These are phyloP conservation scores for Latrodectus elegans DNA, from an alignment of 2,888 invertebrate genomes.

Conservation along the genomic window DNA sequence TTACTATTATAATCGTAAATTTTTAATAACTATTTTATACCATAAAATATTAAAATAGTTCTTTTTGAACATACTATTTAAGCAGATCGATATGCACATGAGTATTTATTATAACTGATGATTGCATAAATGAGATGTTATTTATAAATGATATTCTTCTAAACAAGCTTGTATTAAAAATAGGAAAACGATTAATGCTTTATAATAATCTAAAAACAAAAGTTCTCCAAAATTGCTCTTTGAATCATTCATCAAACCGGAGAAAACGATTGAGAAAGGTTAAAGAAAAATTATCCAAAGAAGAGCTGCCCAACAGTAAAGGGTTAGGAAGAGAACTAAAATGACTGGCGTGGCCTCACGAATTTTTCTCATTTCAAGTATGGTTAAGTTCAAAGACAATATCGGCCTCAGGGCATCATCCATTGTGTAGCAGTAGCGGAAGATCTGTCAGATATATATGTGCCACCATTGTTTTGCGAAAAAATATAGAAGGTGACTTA, in stretches of 20 bases:
- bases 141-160: no score
- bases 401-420: constrained; percentile 23
- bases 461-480: constrained; percentile 27
- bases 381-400: constrained; percentile 60
- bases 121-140: no score
- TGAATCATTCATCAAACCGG: not conserved
- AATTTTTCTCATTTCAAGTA: constrained; percentile 56
- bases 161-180: no score
- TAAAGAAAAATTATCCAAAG: not conserved
- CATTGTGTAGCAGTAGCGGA: not conserved
- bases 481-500: constrained; percentile 46
- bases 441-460: constrained; percentile 15
- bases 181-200: no score
- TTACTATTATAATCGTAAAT: no score
- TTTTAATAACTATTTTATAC: no score
- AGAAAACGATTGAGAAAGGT: not conserved
- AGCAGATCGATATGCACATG: no score
- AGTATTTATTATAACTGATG: no score
- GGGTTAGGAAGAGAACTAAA: constrained; percentile 28
- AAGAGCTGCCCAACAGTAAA: not conserved
- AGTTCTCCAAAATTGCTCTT: not conserved
- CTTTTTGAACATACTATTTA: no score
- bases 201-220: not conserved
- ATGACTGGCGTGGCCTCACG: constrained; percentile 34
- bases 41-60: no score